These are phyloP conservation scores for Pelecanus crispus DNA, from an alignment of 2,113 vertebrate genomes.

Conservation along the genomic window DNA sequence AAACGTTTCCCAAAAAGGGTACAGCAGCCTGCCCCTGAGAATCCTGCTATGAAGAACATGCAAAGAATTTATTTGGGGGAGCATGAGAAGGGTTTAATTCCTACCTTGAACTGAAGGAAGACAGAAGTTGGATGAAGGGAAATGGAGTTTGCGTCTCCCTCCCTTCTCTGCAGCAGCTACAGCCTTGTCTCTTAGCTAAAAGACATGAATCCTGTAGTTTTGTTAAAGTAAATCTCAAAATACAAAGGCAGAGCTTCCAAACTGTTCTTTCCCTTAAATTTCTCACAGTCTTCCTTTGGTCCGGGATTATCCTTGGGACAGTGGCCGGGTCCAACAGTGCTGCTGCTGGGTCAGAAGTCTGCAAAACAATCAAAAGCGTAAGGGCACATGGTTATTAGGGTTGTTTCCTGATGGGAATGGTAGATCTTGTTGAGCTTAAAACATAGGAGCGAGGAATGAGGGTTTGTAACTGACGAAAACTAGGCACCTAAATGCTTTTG, in stretches of 20 bases:
- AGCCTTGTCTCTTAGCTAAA: background rate
- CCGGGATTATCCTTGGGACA: background rate
- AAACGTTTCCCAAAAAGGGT: background rate
- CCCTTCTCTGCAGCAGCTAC: too few species aligned
- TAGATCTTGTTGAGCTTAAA: background rate
- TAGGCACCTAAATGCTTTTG: background rate
- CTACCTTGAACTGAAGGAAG: background rate
- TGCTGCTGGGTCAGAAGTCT: background rate
- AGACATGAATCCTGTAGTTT: background rate
- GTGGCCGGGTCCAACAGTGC: background rate
- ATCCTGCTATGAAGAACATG: background rate
- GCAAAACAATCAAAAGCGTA: background rate
- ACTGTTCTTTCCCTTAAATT: background rate
- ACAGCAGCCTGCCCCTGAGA: background rate
- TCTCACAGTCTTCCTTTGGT: background rate
- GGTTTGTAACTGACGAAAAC: background rate
- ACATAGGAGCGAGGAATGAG: background rate
- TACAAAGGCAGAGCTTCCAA: background rate
- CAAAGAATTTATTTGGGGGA: background rate
- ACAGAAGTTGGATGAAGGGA: background rate
- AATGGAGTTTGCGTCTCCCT: background rate
- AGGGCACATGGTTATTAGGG: background rate
- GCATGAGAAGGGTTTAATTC: background rate
- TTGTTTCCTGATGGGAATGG: background rate
- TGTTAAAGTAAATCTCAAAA: background rate